A percentile compares a stretch with the other conserved stretches of the same genome.
phyloP scores from a whole-genome alignment of 2,113 vertebrate species.

The Sylvia atricapilla region DNA sequence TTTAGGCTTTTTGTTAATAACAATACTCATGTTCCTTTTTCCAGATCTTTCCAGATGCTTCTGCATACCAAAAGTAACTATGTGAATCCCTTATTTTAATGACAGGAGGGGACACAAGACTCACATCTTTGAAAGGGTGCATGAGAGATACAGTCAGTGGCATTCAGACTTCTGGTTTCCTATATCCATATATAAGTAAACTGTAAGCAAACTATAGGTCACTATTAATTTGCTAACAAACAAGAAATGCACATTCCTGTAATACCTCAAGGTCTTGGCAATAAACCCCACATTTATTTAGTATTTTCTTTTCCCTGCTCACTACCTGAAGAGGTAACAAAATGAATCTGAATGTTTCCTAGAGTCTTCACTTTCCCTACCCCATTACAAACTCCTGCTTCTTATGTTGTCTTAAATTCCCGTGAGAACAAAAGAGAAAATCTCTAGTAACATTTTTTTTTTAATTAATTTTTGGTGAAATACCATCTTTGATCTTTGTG shows the following conservation, averaged over 20 bases:
- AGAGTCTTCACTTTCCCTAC: background rate
- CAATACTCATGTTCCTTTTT: background rate
- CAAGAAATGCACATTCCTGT: background rate
- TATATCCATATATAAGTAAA: background rate
- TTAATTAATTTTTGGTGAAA: background rate
- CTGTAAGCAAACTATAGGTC: background rate
- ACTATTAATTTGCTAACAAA: background rate
- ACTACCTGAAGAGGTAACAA: background rate
- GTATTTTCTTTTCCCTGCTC: background rate
- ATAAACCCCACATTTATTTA: background rate
- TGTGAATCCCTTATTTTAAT: background rate
- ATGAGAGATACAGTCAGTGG: background rate
- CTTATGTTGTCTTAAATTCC: background rate
- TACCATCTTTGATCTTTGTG: background rate
- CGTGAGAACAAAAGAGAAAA: background rate
- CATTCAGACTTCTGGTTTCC: background rate
- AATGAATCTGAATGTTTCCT: background rate
- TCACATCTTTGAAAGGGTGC: background rate
- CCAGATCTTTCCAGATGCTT: background rate
- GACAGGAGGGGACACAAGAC: background rate
- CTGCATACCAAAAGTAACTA: background rate
- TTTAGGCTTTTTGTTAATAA: background rate
- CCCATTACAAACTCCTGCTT: background rate
- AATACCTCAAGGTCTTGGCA: background rate
- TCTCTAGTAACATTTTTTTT: background rate